These are phyloP conservation scores for Diadophis punctatus DNA, from an alignment of 2,113 vertebrate species.

Conservation along the genomic window DNA sequence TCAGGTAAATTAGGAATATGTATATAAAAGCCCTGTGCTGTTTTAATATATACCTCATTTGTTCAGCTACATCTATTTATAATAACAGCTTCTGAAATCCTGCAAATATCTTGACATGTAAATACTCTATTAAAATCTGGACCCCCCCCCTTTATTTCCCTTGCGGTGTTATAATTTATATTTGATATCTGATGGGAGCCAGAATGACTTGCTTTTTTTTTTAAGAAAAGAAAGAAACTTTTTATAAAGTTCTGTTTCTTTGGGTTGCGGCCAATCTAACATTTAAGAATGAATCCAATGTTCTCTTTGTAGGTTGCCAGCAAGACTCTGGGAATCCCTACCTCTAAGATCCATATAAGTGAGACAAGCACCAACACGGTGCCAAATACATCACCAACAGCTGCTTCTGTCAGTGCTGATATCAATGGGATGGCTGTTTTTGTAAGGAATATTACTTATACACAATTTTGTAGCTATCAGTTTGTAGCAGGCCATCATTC, in stretches of 20 bases:
- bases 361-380: conserved; percentile 96
- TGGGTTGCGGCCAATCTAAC: neutral
- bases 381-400: conserved; percentile 89
- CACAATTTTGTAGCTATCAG: neutral
- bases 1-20: conserved; percentile 75
- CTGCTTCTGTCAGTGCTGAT: conserved; percentile 87
- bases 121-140: neutral
- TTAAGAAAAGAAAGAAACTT: neutral
- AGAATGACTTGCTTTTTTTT: neutral
- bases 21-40: neutral
- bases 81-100: neutral
- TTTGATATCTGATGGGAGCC: neutral
- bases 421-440: conserved; percentile 88
- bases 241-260: neutral
- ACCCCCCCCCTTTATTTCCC: neutral
- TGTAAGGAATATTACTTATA: conserved; percentile 58
- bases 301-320: conserved; percentile 82
- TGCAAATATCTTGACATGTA: neutral
- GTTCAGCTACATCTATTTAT: neutral
- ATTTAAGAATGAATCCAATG: neutral
- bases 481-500: neutral
- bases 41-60: conserved; percentile 3
- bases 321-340: conserved; percentile 77
- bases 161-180: neutral
- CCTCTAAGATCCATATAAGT: conserved; percentile 84